Conservation (phyloP, 2,888 invertebrate genomes). For the Geophilus truncorum region DNA sequence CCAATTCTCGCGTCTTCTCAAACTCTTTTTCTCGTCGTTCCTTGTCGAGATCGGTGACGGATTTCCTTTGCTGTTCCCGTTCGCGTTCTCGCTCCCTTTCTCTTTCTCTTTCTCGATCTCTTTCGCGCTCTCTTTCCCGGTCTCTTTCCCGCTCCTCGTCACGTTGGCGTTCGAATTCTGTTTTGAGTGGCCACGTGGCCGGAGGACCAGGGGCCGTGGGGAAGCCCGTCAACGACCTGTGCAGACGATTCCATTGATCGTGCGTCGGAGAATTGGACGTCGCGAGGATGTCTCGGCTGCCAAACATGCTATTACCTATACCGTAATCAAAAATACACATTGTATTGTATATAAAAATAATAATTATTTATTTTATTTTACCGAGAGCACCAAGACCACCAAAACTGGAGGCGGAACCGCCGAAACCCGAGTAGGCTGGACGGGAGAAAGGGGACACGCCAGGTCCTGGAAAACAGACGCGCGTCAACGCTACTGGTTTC, state of each 20-base stretch:
- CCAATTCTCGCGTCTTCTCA: slow-evolving; percentile 46
- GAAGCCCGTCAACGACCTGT: slow-evolving; percentile 58
- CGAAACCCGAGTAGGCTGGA: slow-evolving; percentile 40
- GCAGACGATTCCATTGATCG: slow-evolving; percentile 48
- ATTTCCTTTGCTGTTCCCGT: slow-evolving; percentile 37
- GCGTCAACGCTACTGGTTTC: neutral
- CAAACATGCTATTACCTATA: slow-evolving; percentile 37
- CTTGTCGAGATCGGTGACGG: slow-evolving; percentile 32
- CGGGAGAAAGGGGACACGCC: slow-evolving; percentile 41
- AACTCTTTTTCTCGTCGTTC: slow-evolving; percentile 43
- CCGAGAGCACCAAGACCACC: slow-evolving; percentile 40
- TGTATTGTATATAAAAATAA: neutral
- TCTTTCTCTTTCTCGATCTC: slow-evolving; percentile 33
- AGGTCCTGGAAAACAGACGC: slow-evolving; percentile 33
- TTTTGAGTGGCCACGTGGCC: slow-evolving; percentile 53
- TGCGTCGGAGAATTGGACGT: slow-evolving; percentile 35
- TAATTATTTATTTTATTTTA: slow-evolving; percentile 15
- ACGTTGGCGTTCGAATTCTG: slow-evolving; percentile 35
- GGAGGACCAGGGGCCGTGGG: slow-evolving; percentile 53
- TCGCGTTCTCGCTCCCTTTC: slow-evolving; percentile 37
- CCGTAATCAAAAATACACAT: neutral
- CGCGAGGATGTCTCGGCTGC: slow-evolving; percentile 31
- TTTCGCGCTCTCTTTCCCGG: slow-evolving; percentile 34
- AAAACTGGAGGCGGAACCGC: slow-evolving; percentile 39
- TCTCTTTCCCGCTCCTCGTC: slow-evolving; percentile 43